Evolutionary conservation across 92 coral and sea anemone species (phyloP).

Genomic region (Paragorgia papillata): DNA sequence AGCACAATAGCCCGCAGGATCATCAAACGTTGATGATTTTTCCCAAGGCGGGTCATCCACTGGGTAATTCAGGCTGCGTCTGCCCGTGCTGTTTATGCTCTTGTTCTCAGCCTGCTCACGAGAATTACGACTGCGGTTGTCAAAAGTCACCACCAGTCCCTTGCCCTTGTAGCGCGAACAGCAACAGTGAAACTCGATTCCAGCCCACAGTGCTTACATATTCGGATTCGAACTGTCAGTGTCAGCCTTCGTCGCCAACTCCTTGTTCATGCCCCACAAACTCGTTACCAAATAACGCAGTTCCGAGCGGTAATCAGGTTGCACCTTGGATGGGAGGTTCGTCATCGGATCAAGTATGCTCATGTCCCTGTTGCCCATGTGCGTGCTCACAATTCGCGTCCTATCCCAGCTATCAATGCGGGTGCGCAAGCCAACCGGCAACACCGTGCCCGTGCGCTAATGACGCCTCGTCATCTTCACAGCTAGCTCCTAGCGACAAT

Average conservation of each 20-base stretch:
- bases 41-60: conserved; percentile 10
- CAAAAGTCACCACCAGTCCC: conserved; percentile 33
- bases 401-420: conserved; percentile 28
- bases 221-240: not conserved
- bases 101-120: conserved; percentile 16
- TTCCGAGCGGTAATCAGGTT: not conserved
- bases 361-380: conserved; percentile 19
- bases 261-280: conserved; percentile 12
- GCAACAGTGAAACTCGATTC: not conserved
- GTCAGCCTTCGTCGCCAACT: not conserved
- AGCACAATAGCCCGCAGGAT: not conserved
- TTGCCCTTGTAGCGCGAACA: conserved; percentile 25
- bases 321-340: conserved; percentile 11
- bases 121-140: conserved; percentile 34
- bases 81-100: conserved; percentile 42
- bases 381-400: not conserved
- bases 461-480: not conserved
- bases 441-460: conserved; percentile 22
- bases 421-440: conserved; percentile 27
- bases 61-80: conserved; percentile 2
- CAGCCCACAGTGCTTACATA: not conserved
- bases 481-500: not conserved
- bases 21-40: conserved; percentile 9
- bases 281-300: not conserved
- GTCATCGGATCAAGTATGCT: not conserved